phyloP scores from a whole-genome alignment of 2,113 vertebrate genomes.

The Aspidoscelis tigris region DNA sequence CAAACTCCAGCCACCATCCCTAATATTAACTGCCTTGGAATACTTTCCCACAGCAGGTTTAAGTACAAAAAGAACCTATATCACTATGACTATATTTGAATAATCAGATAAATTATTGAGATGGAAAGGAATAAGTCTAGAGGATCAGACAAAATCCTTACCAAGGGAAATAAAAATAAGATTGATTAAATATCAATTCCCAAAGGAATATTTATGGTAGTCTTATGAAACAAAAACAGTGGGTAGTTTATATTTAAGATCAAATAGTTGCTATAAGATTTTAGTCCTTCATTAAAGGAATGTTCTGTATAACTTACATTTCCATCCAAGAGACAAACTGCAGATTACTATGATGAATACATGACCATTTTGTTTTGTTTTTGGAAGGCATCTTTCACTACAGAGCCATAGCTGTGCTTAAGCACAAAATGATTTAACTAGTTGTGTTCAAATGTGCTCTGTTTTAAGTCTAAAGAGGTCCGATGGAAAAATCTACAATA shows the following conservation, averaged over 20 bases:
- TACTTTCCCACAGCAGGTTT: too few relatives aligned
- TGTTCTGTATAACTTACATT: neutral
- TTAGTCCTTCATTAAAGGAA: neutral
- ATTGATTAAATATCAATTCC: constrained; percentile 16
- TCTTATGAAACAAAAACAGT: too few relatives aligned
- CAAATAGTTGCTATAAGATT: constrained; percentile 21
- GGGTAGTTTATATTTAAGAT: constrained; percentile 7
- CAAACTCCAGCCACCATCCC: too few relatives aligned
- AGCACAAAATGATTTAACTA: neutral
- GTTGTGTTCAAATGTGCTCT: neutral
- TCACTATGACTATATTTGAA: constrained; percentile 6
- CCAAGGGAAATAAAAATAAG: neutral
- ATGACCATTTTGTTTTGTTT: neutral
- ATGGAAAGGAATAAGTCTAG: neutral
- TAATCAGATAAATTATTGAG: neutral
- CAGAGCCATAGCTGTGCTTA: neutral
- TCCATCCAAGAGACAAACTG: constrained; percentile 15
- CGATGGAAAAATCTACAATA: neutral
- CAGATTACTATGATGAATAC: neutral
- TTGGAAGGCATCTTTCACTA: neutral
- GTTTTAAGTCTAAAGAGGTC: neutral
- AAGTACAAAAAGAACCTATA: neutral
- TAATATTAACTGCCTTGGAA: too few relatives aligned
- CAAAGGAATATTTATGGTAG: too few relatives aligned
- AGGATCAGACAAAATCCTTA: constrained; percentile 17